Percentiles rank a stretch among this genome's conserved stretches.
phyloP scores from a whole-genome alignment of 2,797 vertebrate genomes.

The Enteromius trimaculatus region DNA sequence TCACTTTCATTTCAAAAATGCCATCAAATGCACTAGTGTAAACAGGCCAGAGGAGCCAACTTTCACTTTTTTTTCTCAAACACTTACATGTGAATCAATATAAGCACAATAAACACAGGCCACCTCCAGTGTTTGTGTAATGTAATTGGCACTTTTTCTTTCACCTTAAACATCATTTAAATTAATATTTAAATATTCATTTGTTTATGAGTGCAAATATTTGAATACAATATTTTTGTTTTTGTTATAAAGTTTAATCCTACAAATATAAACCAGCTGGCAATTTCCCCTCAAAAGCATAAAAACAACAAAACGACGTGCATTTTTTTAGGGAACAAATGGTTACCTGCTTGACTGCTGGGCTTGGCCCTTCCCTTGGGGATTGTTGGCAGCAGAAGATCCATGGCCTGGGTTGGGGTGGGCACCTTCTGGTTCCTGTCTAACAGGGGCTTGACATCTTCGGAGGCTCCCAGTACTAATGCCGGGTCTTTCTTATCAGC shows the following conservation, averaged over 20 bases:
- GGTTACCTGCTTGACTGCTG: constrained; percentile 88
- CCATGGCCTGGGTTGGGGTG: constrained; percentile 85
- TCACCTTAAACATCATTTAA: too few species aligned
- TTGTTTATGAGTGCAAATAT: background rate
- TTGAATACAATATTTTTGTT: background rate
- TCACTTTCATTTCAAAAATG: background rate
- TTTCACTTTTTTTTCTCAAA: background rate
- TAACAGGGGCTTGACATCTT: constrained; percentile 88
- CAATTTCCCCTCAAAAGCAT: background rate
- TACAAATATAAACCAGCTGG: background rate
- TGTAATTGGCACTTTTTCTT: too few species aligned
- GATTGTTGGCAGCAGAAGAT: constrained; percentile 89
- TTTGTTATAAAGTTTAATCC: background rate
- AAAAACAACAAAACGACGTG: constrained; percentile 28
- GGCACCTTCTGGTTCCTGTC: constrained; percentile 92
- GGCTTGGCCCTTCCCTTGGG: constrained; percentile 93
- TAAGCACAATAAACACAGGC: background rate
- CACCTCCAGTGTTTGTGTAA: too few species aligned
- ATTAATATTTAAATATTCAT: background rate
- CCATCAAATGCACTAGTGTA: background rate
- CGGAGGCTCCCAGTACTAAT: constrained; percentile 72
- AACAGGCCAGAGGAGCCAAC: background rate
- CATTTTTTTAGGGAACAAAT: constrained; percentile 35
- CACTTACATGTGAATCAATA: background rate
- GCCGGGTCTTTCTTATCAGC: constrained; percentile 91